Evolutionary conservation across 2,797 vertebrate genomes (phyloP), one percentile per base, ranked within the genome.

Genomic region (Lagorchestes hirsutus): DNA sequence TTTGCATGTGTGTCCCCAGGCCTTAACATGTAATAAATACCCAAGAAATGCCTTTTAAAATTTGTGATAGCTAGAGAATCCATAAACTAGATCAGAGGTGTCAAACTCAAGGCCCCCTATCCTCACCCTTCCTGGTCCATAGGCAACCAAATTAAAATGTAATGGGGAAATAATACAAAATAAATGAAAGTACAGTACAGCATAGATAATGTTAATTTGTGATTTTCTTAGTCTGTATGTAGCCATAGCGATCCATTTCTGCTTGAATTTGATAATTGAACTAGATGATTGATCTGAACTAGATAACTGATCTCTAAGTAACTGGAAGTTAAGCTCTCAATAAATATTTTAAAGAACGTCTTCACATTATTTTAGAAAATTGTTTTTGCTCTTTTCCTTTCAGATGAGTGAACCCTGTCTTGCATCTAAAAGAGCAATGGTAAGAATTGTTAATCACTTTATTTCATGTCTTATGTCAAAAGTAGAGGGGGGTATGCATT

Each of bases 401-500:
- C 94, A 99, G 99, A 99, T 99, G 99, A 99, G 98, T 97, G 98
- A 99, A 4, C 98, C 99, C 31, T 96, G 98, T 0, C 96, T 96
- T 94, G 93, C 97, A 74, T 98, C 98, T 3, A 99, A 98, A 96
- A 98, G 98, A 0, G 97, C 95, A 96, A 93, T 98, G 99, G 99
- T 99, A 98, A 97, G 99, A 97, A 96, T 34, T 91, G 18, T 96
- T 57, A 34, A 11, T 62, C 22, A 5, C 46, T 56, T 94, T 90
- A 56, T 54, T 3, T 96, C 92, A 28, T 91, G 31, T 55, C 93
- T 91, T 91, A 28, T 91, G 74, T 96, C 74, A 59, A 87, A 90
- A 55, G 90, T 93, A 92, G 56, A 31, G 62, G 92, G 4, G 18
- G n/a, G 6, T 40, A 24, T 40, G 24, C 67, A 74, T 10, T 24